Evolutionary conservation across 2,797 vertebrate genomes (phyloP), one percentile per base, ranked within the genome.

Genomic region (Brotula barbata): DNA sequence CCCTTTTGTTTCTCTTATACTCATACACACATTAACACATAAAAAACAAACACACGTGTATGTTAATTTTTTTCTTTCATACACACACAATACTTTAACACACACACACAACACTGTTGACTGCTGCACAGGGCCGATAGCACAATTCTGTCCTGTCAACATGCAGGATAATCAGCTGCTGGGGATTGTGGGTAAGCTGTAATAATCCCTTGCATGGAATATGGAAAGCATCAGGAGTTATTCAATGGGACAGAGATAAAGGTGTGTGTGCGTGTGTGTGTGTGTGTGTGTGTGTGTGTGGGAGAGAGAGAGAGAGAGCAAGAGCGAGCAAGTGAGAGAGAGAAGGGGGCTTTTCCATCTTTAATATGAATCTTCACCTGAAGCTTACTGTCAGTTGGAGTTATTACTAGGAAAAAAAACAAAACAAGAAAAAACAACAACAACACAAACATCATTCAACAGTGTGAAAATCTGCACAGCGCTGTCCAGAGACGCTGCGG

Each of bases 121-220:
- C 88, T 80, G 67, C 85, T 90, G 86, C 82, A 90, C 88, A 85
- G 59, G 66, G 88, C 83, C 40, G 67, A 92, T 93, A 93, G 92
- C 93, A 93, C 91, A 92, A 93, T 93, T 87, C 88, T 90, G 89
- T 91, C 91, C 92, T 91, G 85, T 89, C 91, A 92, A 92, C 89
- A 92, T 82, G 90, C 91, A 90, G 92, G 90, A 94, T 93, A 95
- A 94, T 94, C 93, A 93, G 86, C 86, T 86, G 86, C 88, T 81
- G 83, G 89, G 87, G 87, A 92, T 92, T 92, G 91, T 94, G 93
- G 93, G 88, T 92, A 93, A 94, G 75, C 91, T 92, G 88, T 93
- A 94, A 93, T 95, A 94, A 93, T 92, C 92, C 92, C 91, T 93
- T 69, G 75, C 83, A 92, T 94, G 91, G 92, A 95, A 94, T 94